Evolutionary conservation across 1,140 invertebrate genomes (phyloP), one percentile per base, ranked within the genome.

Genomic region (Elymnias hypermnestra): DNA sequence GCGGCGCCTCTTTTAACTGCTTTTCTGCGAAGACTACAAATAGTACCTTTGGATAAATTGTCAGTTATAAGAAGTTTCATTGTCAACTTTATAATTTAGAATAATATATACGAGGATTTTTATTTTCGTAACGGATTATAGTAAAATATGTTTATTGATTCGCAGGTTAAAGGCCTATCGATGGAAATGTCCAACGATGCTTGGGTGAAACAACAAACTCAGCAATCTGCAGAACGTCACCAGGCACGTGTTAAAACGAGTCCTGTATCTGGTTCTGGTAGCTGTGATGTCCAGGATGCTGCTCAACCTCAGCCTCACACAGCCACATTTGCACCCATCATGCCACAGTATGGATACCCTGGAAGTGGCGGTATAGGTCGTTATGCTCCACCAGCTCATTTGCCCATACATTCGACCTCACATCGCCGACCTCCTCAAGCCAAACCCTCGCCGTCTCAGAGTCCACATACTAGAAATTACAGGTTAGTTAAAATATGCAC

Each of bases 361-460:
- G 83, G 86, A 5, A 83, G 82, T 43, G 88, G 87, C 22, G 43
- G 57, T 72, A 69, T 88, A 88, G 70, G 82, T 70, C 53, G 89
- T 82, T 83, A 83, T 40, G 76, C 74, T 36, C 87, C 61, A 48
- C 89, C 57, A 63, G 91, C 91, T 3, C 92, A 92, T 43, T 88
- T 92, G 21, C 81, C 92, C n/a, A 75, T 92, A 37, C 75, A 83
- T 40, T 62, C 71, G 21, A 62, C 70, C 5, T 58, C 75, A 3
- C 83, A 87, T 33, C 86, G 88, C 46, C 85, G 88, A 63, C 85
- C 87, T 2, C 74, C 79, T 19, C 82, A 87, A 17, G 87, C 87
- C 23, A 89, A 88, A 49, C 87, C 87, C 47, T 87, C 90, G 58
- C 87, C 88, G 47, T 86, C 89, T 22, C 89, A 87, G 31, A 89